phyloP scores from a whole-genome alignment of 2,888 invertebrate genomes.

The Morpho deidamia region DNA sequence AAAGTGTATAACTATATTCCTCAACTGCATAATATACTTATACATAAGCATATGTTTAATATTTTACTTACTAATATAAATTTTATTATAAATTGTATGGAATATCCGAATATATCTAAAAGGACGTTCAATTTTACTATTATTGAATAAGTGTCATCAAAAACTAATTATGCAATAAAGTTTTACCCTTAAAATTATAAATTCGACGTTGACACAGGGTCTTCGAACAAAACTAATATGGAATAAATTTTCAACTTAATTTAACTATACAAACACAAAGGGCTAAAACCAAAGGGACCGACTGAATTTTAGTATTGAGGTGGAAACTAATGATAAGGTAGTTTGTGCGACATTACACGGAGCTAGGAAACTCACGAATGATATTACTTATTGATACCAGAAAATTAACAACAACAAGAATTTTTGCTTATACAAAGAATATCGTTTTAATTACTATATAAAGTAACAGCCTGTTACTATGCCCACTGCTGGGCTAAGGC shows the following conservation, averaged over 20 bases:
- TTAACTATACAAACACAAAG: constrained; percentile 74
- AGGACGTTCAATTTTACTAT: not conserved
- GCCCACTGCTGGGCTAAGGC: too few relatives aligned
- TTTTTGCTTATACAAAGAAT: too few relatives aligned
- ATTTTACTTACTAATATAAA: too few relatives aligned
- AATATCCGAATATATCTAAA: not conserved
- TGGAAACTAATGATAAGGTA: constrained; percentile 73
- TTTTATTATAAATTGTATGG: too few relatives aligned
- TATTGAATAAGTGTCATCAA: constrained; percentile 39
- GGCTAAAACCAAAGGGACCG: constrained; percentile 59
- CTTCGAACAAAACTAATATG: constrained; percentile 57
- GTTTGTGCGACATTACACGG: constrained; percentile 32
- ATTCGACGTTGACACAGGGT: constrained; percentile 68
- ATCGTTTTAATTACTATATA: too few relatives aligned
- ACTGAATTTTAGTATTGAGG: constrained; percentile 69
- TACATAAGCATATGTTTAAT: too few relatives aligned
- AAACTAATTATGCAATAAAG: constrained; percentile 55
- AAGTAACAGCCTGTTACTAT: too few relatives aligned
- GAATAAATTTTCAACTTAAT: constrained; percentile 79
- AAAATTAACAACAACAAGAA: too few relatives aligned
- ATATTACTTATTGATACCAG: too few relatives aligned
- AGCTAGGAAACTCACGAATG: constrained; percentile 8
- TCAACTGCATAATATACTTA: too few relatives aligned
- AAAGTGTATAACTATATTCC: too few relatives aligned
- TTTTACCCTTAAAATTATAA: constrained; percentile 67